Conservation (phyloP, 2,113 vertebrate genomes). For the Clinocottus analis region DNA sequence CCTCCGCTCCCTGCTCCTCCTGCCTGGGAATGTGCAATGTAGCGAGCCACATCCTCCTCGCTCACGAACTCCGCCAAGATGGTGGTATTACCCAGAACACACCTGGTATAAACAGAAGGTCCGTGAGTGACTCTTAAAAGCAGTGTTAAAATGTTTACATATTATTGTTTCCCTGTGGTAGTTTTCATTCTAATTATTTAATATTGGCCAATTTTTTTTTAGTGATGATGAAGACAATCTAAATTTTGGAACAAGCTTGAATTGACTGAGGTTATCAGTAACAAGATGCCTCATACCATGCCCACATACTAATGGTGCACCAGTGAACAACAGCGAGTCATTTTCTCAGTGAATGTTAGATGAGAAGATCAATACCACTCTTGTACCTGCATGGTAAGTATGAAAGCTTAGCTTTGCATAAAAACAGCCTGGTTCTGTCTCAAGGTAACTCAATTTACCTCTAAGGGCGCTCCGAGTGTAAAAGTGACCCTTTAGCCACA, state of each 20-base stretch:
- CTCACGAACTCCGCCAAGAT: constrained; percentile 99
- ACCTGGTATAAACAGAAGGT: constrained; percentile 82
- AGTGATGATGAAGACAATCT: background rate
- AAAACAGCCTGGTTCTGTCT: background rate
- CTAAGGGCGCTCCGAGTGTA: background rate
- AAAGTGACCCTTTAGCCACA: background rate
- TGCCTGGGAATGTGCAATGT: constrained; percentile 95
- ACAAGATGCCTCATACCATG: background rate
- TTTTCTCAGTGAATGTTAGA: background rate
- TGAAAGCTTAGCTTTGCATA: background rate
- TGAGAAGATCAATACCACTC: background rate
- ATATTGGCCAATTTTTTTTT: no score
- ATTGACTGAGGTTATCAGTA: background rate
- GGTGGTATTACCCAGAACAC: constrained; percentile 99
- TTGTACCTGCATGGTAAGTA: background rate
- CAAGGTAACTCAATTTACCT: background rate
- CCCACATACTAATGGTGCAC: background rate
- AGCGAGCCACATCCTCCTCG: constrained; percentile 97
- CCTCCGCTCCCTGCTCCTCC: constrained; percentile 76
- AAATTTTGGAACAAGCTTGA: background rate
- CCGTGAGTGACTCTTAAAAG: constrained; percentile 1
- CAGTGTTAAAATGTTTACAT: background rate
- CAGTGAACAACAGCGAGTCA: background rate
- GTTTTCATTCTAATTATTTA: background rate
- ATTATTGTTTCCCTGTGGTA: background rate